Percentiles rank a stretch among this genome's conserved stretches.
Conservation (phyloP, 2,888 invertebrate species). For the Mesochorus sp. region DNA sequence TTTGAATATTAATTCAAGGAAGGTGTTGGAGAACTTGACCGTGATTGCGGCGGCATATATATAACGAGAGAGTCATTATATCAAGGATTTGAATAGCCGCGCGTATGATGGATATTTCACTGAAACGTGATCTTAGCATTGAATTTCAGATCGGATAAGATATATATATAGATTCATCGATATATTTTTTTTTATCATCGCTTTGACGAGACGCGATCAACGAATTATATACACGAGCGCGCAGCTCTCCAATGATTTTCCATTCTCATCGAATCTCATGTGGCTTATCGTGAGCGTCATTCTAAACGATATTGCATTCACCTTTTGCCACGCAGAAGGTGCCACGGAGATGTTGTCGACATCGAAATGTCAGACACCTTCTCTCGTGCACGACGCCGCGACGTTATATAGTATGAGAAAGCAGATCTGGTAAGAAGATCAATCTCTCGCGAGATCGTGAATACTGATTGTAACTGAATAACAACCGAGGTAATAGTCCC, state of each 20-base stretch:
- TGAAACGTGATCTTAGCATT: too few relatives aligned
- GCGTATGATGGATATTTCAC: too few relatives aligned
- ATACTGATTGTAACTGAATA: constrained; percentile 16
- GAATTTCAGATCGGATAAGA: too few relatives aligned
- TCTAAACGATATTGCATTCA: constrained; percentile 22
- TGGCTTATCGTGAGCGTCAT: neutral
- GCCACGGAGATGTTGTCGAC: constrained; percentile 16
- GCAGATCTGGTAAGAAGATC: constrained; percentile 47
- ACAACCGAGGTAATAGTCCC: neutral
- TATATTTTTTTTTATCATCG: too few relatives aligned
- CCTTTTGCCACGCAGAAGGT: constrained; percentile 47
- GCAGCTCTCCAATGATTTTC: neutral
- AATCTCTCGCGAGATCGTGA: constrained; percentile 38
- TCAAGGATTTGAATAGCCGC: neutral
- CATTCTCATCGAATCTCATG: neutral
- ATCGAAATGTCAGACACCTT: constrained; percentile 64
- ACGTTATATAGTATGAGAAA: constrained; percentile 29
- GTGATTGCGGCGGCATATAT: neutral
- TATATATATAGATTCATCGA: too few relatives aligned
- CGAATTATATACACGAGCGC: neutral
- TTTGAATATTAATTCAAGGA: neutral
- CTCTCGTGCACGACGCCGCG: neutral
- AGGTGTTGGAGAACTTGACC: neutral
- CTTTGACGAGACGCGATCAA: neutral
- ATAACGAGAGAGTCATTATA: neutral